A percentile compares a stretch with the other conserved stretches of the same genome.
These are phyloP conservation scores for Philaethria dido DNA, from an alignment of 2,888 invertebrate genomes.

Conservation along the genomic window DNA sequence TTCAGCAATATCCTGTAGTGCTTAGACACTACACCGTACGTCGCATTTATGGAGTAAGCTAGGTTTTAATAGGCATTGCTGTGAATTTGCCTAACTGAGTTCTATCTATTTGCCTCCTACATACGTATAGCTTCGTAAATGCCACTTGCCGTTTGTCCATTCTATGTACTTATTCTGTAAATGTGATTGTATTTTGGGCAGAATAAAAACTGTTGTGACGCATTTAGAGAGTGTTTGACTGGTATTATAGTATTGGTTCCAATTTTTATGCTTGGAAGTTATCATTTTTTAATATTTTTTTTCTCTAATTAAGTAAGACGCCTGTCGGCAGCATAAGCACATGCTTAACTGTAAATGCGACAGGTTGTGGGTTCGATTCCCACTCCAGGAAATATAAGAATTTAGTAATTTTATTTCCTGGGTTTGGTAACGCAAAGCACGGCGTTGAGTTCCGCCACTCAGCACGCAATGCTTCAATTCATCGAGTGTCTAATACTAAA, in stretches of 20 bases:
- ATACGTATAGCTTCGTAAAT: constrained; percentile 47
- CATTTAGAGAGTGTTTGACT: not conserved
- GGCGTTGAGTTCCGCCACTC: no score
- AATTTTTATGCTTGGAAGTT: no score
- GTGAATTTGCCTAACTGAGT: constrained; percentile 24
- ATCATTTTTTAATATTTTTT: no score
- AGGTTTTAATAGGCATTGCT: constrained; percentile 22
- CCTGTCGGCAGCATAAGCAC: no score
- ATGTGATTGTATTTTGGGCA: not conserved
- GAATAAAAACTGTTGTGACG: not conserved
- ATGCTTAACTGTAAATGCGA: no score
- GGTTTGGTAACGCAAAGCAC: no score
- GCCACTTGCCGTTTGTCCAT: constrained; percentile 54
- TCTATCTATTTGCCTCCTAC: constrained; percentile 21
- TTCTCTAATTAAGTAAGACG: no score
- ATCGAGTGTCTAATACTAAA: no score
- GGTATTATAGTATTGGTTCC: not conserved
- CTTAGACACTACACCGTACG: constrained; percentile 13
- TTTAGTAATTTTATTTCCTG: no score
- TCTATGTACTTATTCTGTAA: constrained; percentile 42
- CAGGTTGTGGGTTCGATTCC: no score
- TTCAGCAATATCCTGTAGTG: constrained; percentile 16
- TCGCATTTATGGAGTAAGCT: constrained; percentile 15
- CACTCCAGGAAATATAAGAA: no score
- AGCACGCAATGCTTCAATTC: no score